Evolutionary conservation across 2,113 vertebrate species (phyloP).

Genomic region (Acrocephalus arundinaceus): DNA sequence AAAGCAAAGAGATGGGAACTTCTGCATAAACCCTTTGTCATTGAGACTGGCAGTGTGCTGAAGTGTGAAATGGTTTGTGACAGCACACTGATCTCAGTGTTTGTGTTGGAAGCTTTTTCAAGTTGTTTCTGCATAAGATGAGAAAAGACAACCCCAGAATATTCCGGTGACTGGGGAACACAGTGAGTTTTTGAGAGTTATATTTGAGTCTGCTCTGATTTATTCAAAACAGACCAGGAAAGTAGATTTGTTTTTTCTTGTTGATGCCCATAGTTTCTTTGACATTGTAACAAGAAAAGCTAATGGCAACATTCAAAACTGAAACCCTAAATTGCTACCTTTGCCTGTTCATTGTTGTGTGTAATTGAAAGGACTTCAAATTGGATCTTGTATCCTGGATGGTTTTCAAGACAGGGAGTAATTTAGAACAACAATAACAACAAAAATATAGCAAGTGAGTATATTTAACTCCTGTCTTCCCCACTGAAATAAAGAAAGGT

Average conservation of each 20-base stretch:
- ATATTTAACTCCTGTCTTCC: conserved; percentile 5
- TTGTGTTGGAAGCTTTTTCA: background rate
- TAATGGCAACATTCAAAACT: conserved; percentile 30
- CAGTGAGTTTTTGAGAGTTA: background rate
- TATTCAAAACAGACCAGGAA: background rate
- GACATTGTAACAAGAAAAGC: conserved; percentile 32
- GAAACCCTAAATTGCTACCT: conserved; percentile 29
- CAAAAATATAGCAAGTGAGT: background rate
- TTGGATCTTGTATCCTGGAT: conserved; percentile 8
- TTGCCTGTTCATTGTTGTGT: conserved; percentile 47
- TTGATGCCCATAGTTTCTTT: background rate
- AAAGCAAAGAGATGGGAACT: background rate
- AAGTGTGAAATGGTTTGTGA: background rate
- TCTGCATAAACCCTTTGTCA: background rate
- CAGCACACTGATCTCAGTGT: background rate
- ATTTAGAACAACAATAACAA: background rate
- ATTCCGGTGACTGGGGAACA: background rate
- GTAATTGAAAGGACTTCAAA: conserved; percentile 54
- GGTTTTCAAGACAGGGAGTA: conserved; percentile 21
- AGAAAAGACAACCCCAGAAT: background rate
- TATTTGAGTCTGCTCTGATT: background rate
- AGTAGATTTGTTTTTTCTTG: background rate
- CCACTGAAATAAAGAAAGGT: background rate
- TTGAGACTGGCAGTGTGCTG: background rate
- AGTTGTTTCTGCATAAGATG: background rate